Evolutionary conservation across 64 coral and sea anemone species (phyloP).

Genomic region (Trachythela sp.): DNA sequence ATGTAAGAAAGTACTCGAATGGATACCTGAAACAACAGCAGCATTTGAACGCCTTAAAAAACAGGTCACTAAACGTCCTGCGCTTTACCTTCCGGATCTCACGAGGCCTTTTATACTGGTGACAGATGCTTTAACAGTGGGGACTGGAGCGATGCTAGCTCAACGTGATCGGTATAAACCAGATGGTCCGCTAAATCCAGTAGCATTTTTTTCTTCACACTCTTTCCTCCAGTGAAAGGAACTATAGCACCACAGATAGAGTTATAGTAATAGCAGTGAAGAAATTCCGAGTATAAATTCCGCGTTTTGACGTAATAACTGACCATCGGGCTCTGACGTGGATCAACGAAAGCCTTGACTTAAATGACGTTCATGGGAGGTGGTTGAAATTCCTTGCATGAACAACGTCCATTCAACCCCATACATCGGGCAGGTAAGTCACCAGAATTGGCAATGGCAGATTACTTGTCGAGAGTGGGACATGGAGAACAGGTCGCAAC

Average conservation of each 20-base stretch:
- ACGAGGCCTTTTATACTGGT: neutral
- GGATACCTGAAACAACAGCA: neutral
- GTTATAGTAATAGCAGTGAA: neutral
- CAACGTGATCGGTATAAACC: neutral
- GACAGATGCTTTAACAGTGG: neutral
- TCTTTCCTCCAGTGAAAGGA: constrained; percentile 4
- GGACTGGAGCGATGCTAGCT: neutral
- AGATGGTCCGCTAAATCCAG: neutral
- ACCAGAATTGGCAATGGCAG: neutral
- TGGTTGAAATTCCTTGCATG: neutral
- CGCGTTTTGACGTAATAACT: neutral
- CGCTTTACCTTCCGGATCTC: neutral
- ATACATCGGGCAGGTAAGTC: neutral
- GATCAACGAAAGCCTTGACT: neutral
- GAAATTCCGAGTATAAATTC: neutral
- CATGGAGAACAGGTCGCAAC: constrained; percentile 7
- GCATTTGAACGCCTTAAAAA: neutral
- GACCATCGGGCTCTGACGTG: neutral
- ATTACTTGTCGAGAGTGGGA: neutral
- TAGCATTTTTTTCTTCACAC: constrained; percentile 19
- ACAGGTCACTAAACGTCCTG: neutral
- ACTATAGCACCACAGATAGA: constrained; percentile 10
- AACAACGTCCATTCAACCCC: neutral
- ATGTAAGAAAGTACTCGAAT: neutral
- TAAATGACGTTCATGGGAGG: neutral